These are phyloP conservation scores for Kryptopterus vitreolus DNA, from an alignment of 2,797 vertebrate species.

Conservation along the genomic window DNA sequence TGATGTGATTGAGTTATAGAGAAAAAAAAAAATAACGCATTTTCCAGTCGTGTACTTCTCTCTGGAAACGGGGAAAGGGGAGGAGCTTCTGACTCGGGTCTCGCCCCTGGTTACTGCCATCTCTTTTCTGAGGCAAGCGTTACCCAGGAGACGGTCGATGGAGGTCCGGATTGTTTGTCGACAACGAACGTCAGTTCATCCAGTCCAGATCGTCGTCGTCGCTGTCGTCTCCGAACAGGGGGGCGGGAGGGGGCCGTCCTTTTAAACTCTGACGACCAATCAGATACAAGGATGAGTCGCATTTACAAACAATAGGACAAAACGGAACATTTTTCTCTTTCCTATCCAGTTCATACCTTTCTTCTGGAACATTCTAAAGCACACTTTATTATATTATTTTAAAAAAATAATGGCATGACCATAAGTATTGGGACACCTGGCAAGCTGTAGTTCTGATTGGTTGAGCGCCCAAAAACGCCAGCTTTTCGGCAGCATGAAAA, in stretches of 20 bases:
- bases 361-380: background rate
- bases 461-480: too few relatives aligned
- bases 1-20: conserved; percentile 7
- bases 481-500: too few relatives aligned
- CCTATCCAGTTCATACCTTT: background rate
- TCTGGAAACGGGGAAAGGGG: background rate
- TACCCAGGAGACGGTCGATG: background rate
- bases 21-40: background rate
- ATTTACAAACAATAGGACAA: background rate
- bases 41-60: conserved; percentile 7
- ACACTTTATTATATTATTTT: too few relatives aligned
- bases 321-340: too few relatives aligned
- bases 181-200: conserved; percentile 77
- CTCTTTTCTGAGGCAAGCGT: background rate
- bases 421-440: too few relatives aligned
- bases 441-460: too few relatives aligned
- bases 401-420: too few relatives aligned
- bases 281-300: conserved; percentile 22
- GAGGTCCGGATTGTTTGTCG: background rate
- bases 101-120: background rate
- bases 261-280: conserved; percentile 83
- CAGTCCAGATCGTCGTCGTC: conserved; percentile 89
- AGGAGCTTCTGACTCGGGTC: background rate
- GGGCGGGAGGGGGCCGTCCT: conserved; percentile 85
- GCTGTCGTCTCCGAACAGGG: conserved; percentile 87